Percentiles rank a stretch among this genome's conserved stretches.
Conservation (phyloP, 2,113 vertebrate genomes). For the Lepus timidus region DNA sequence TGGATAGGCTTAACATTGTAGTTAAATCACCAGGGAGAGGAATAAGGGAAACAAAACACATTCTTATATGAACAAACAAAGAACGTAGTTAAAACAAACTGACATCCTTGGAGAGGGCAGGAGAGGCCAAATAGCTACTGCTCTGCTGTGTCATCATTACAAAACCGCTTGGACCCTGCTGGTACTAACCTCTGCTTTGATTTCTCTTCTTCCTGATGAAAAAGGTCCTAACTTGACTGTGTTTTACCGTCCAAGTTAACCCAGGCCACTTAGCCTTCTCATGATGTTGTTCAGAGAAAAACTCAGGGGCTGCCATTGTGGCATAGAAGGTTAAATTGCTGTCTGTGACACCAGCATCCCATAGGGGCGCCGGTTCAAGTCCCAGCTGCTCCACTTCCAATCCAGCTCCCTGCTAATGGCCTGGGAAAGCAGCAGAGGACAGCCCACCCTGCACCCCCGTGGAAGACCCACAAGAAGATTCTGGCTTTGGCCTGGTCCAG, state of each 20-base stretch:
- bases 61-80: slow-evolving; percentile 42
- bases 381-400: no score
- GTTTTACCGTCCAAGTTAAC: not conserved
- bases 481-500: no score
- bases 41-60: slow-evolving; percentile 46
- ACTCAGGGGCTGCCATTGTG: not conserved
- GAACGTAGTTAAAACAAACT: not conserved
- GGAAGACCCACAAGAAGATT: no score
- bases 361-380: no score
- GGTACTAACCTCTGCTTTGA: not conserved
- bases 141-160: not conserved
- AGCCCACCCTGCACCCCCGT: no score
- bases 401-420: no score
- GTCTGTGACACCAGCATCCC: no score
- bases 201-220: not conserved
- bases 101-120: not conserved
- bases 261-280: not conserved
- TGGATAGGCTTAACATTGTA: slow-evolving; percentile 26
- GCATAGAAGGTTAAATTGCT: no score
- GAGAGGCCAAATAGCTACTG: not conserved
- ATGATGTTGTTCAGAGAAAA: not conserved
- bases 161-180: not conserved
- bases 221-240: not conserved
- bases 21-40: slow-evolving; percentile 68
- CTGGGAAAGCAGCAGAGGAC: no score